Evolutionary conservation across 2,797 vertebrate genomes (phyloP), one percentile per base, ranked within the genome.

Genomic region (Oreochromis grahami): DNA sequence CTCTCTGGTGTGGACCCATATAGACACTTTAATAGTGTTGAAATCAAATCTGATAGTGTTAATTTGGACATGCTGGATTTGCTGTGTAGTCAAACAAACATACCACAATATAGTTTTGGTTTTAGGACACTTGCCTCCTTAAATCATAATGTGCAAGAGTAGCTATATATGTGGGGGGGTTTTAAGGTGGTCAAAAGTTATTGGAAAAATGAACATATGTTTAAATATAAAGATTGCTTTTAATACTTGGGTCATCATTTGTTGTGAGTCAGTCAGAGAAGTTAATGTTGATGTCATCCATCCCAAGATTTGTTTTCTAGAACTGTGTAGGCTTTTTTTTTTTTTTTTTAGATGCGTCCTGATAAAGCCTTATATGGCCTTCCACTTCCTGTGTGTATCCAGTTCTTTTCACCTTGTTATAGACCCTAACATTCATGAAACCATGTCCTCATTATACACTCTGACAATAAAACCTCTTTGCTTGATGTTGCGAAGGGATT

Each of bases 151-250:
- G 58, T 36, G 58, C 17, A 9, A 34, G 58, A 55, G n/a, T 1
- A 52, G 10, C n/a, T 52, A 21, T 21, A 52, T n/a, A 21, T 52
- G 51, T 21, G 51, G n/a, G 0, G 0, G 0, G 4, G 26, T 55
- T 55, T 56, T 56, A 29, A 56, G 53, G 24, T 29, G 24, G 1
- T 15, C 24, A 56, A 56, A 56, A 29, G 13, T 56, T 29, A 8
- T 56, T 56, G 24, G 24, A 29, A 56, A 56, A 56, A 9, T 26
- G 8, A 56, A 56, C 24, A 15, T 56, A 29, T 56, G 13, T 15
- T 56, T 56, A 56, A 56, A 15, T 29, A 56, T 56, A 29, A 56
- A 29, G 13, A 29, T 56, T 56, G 24, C 13, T 56, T 56, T 14
- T 29, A 56, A 15, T 56, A 56, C 19, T 36, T 38, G 58, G 34